Base-by-base conservation (phyloP, 2,888 invertebrate species). In the Catocala fraxini region DNA sequence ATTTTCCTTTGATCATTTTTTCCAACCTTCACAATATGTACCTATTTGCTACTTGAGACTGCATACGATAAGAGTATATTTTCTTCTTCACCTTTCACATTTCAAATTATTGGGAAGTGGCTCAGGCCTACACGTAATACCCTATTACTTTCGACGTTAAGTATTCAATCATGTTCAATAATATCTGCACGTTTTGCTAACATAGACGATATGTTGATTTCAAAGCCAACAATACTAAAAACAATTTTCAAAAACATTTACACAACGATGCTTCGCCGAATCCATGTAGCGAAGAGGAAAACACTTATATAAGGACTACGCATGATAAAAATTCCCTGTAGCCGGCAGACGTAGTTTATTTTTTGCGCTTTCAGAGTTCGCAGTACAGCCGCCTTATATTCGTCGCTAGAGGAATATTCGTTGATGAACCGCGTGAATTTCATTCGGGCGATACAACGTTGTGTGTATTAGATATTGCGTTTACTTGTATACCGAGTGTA, bases 1-100 rank as follows among this genome's bases (percentile, higher is more conserved):
- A 51, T 58, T 46, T 58, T 46, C 11, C 46, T 51, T 51, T 52
- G 35, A 58, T 51, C 6, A 56, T 51, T 35, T 51, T 12, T 51
- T 35, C 7, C 5, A 49, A 34, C 11, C 48, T 47, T 25, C 25
- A 13, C 13, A n/a, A n/a, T n/a, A 45, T 12, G 12, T 45, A n/a
- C n/a, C n/a, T n/a, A n/a, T 45, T 53, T 48, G 39, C 41, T 48
- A 42, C 13, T 48, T n/a, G 48, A 56, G 35, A 49, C 45, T 43
- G 47, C 39, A 53, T 43, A 33, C 7, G 6, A 39, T 10, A 33
- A 6, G 4, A 5, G 9, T n/a, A 33, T 48, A 35, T 51, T 5
- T 51, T 43, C n/a, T 15, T 9, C 15, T 15, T 15, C 9, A 46
- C 6, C 12, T 45, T 45, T 7, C n/a, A 12, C 12, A 6, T 45